Evolutionary conservation across 2,113 vertebrate genomes (phyloP), one percentile per base, ranked within the genome.

Genomic region (Cochlearius cochlearius): DNA sequence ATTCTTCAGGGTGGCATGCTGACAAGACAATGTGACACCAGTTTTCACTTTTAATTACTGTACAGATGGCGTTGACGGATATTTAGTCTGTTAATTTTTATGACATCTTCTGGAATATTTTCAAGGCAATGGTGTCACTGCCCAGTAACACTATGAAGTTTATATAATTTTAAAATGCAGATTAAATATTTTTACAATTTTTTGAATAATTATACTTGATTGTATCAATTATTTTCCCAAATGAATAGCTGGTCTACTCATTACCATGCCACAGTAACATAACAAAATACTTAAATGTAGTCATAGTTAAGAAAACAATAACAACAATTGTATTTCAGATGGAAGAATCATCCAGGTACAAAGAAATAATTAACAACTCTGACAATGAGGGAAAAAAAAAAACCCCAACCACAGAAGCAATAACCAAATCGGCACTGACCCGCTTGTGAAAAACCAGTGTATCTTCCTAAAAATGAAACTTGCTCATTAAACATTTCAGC

Each of bases 41-140:
- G 96, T 98, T 98, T 98, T 98, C 98, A 98, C 97, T 98, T 98
- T 98, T 98, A 98, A 98, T 98, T 98, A 98, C 98, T 94, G 89
- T 96, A 94, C 98, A 98, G 98, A 98, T 98, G 98, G 98, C 97
- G 81, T 20, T 97, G 98, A 98, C 25, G 96, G 98, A 98, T 97
- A 98, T 97, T 97, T 97, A 97, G 96, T 93, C 97, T 95, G 97
- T 96, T 98, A 97, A 98, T 98, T 98, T 97, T 97, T 97, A 96
- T 98, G 98, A 98, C 97, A 97, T 83, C 66, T 96, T 96, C 86
- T 98, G 97, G 98, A 98, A 96, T 68, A 30, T 49, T 95, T 97
- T 97, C 96, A 98, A 95, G 93, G 69, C 92, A 92, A 45, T 79
- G 90, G 88, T 96, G 94, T 86, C 95, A 94, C 68, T 96, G 96